Evolutionary conservation across 2,113 vertebrate species (phyloP).

Genomic region (Cathartes aura): DNA sequence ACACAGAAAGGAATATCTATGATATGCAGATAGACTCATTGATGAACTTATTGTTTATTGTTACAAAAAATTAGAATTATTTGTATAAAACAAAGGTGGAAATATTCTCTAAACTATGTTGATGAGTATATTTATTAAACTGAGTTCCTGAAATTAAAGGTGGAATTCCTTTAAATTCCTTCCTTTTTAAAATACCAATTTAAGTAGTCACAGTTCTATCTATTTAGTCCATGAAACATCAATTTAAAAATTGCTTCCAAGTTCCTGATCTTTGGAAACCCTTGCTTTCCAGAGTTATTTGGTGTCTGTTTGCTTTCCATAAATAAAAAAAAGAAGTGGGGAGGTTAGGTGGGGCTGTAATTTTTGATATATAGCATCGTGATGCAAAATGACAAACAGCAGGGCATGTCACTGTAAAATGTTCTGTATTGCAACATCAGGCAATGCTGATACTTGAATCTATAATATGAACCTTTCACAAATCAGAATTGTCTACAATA

Average conservation of each 20-base stretch:
- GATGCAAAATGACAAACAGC: slow-evolving; percentile 68
- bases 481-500: slow-evolving; percentile 28
- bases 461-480: slow-evolving; percentile 52
- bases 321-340: slow-evolving; percentile 11
- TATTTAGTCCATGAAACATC: slow-evolving; percentile 39
- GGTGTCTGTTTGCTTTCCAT: slow-evolving; percentile 45
- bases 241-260: slow-evolving; percentile 53
- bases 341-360: slow-evolving; percentile 12
- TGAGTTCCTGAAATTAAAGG: not conserved
- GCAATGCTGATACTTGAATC: slow-evolving; percentile 69
- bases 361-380: slow-evolving; percentile 65
- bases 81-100: not conserved
- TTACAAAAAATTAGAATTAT: not conserved
- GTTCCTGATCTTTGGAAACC: slow-evolving; percentile 51
- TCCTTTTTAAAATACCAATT: not conserved
- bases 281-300: slow-evolving; percentile 47
- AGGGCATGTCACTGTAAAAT: slow-evolving; percentile 58
- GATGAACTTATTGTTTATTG: not conserved
- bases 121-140: not conserved
- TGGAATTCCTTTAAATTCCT: too few species aligned
- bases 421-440: slow-evolving; percentile 53
- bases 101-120: not conserved
- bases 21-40: not conserved
- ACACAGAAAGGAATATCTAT: not conserved
- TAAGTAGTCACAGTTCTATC: not conserved